Evolutionary conservation across 2,888 invertebrate species (phyloP).

Genomic region (Amphipyra berbera): DNA sequence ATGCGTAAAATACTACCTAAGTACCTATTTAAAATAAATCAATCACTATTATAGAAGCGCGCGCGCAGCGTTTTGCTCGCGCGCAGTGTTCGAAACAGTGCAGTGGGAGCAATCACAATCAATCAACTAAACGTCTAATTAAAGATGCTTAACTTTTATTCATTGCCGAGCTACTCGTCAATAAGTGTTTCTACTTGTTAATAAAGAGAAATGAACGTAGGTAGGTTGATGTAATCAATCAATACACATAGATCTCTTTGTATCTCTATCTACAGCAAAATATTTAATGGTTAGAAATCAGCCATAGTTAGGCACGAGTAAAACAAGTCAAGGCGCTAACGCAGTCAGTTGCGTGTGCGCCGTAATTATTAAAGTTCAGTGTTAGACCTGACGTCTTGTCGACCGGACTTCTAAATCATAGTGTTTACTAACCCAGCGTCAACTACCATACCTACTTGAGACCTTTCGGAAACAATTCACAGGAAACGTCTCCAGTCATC

Average conservation of each 20-base stretch:
- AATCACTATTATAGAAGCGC: slow-evolving; percentile 23
- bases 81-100: slow-evolving; percentile 20
- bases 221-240: slow-evolving; percentile 11
- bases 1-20: background rate
- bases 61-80: slow-evolving; percentile 2
- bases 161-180: slow-evolving; percentile 33
- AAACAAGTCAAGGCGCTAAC: slow-evolving; percentile 17
- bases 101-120: slow-evolving; percentile 54
- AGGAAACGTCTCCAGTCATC: slow-evolving; percentile 35
- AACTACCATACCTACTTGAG: slow-evolving; percentile 27
- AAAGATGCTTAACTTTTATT: slow-evolving; percentile 53
- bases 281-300: slow-evolving; percentile 18
- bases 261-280: slow-evolving; percentile 4
- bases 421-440: slow-evolving; percentile 25
- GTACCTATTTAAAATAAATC: slow-evolving; percentile 26
- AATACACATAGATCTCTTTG: slow-evolving; percentile 18
- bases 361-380: slow-evolving; percentile 39
- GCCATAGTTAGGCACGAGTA: slow-evolving; percentile 2
- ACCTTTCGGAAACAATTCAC: slow-evolving; percentile 35
- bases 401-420: slow-evolving; percentile 28
- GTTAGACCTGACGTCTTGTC: slow-evolving; percentile 6
- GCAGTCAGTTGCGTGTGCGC: slow-evolving; percentile 10
- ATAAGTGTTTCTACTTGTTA: slow-evolving; percentile 16
- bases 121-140: slow-evolving; percentile 66
- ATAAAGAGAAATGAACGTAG: slow-evolving; percentile 21